Conservation (phyloP, 2,888 invertebrate species). For the Drosophila ezoana region DNA sequence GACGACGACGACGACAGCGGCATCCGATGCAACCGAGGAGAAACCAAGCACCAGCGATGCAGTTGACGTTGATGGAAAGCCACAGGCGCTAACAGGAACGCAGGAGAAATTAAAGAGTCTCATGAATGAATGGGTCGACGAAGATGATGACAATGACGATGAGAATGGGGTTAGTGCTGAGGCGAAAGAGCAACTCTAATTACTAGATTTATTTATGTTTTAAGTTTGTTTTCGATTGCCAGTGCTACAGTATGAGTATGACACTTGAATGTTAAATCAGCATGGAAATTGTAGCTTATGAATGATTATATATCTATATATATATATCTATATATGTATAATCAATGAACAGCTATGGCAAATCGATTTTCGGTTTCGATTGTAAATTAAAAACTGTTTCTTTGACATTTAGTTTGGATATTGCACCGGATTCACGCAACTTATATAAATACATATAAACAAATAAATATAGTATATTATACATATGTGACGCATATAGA, state of each 20-base stretch:
- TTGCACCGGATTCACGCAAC: slow-evolving; percentile 21
- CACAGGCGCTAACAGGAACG: slow-evolving; percentile 34
- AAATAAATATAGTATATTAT: slow-evolving; percentile 18
- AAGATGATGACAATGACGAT: slow-evolving; percentile 82
- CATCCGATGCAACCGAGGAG: slow-evolving; percentile 9
- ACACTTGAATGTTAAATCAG: slow-evolving; percentile 6
- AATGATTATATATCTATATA: slow-evolving; percentile 18
- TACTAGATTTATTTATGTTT: slow-evolving; percentile 81
- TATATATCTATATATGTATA: slow-evolving; percentile 7
- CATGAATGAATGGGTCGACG: slow-evolving; percentile 84
- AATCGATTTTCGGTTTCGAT: slow-evolving; percentile 66
- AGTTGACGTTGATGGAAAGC: slow-evolving; percentile 33
- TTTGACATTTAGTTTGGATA: slow-evolving; percentile 17
- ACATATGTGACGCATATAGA: slow-evolving; percentile 6
- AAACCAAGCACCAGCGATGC: slow-evolving; percentile 43
- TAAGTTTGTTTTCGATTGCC: slow-evolving; percentile 64
- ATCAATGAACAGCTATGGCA: slow-evolving; percentile 27
- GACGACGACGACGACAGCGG: slow-evolving; percentile 10
- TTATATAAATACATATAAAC: slow-evolving; percentile 14
- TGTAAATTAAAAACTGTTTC: slow-evolving; percentile 64
- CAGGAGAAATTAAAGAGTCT: slow-evolving; percentile 82
- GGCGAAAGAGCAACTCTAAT: slow-evolving; percentile 77
- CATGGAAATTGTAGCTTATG: slow-evolving; percentile 20
- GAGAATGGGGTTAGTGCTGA: slow-evolving; percentile 73
- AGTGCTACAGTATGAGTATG: slow-evolving; percentile 11